A percentile compares a stretch with the other conserved stretches of the same genome.
Evolutionary conservation across 1,140 invertebrate species (phyloP).

Genomic region (Musca domestica): DNA sequence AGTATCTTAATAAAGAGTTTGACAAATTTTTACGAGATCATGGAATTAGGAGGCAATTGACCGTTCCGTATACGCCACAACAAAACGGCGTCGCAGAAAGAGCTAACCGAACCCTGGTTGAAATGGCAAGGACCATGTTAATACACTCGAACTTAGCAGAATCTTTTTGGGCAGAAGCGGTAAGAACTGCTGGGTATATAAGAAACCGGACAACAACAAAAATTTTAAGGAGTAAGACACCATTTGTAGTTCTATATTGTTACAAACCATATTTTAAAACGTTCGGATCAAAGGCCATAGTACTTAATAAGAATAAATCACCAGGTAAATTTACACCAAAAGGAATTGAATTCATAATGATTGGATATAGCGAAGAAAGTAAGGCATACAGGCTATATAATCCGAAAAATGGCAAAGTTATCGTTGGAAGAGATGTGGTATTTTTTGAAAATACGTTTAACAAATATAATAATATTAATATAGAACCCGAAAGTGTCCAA

Average conservation of each 20-base stretch:
- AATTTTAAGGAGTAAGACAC: conserved; percentile 28
- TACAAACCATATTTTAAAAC: conserved; percentile 45
- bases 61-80: conserved; percentile 40
- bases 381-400: too few relatives aligned
- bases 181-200: conserved; percentile 29
- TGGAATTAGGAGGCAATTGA: conserved; percentile 34
- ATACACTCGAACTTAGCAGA: conserved; percentile 41
- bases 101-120: conserved; percentile 39
- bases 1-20: conserved; percentile 39
- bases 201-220: conserved; percentile 24
- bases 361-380: too few relatives aligned
- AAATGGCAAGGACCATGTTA: conserved; percentile 46
- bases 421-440: conserved; percentile 10
- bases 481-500: neutral
- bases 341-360: too few relatives aligned
- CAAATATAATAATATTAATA: too few relatives aligned
- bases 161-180: conserved; percentile 36
- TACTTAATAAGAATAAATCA: conserved; percentile 47
- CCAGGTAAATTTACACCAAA: conserved; percentile 49
- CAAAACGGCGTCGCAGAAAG: conserved; percentile 46
- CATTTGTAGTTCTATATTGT: conserved; percentile 8
- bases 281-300: conserved; percentile 43
- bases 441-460: conserved; percentile 3
- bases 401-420: too few relatives aligned
- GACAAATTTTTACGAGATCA: conserved; percentile 26